Conservation (phyloP, 2,113 vertebrate genomes). For the Stomatorhinus ivindoensis region DNA sequence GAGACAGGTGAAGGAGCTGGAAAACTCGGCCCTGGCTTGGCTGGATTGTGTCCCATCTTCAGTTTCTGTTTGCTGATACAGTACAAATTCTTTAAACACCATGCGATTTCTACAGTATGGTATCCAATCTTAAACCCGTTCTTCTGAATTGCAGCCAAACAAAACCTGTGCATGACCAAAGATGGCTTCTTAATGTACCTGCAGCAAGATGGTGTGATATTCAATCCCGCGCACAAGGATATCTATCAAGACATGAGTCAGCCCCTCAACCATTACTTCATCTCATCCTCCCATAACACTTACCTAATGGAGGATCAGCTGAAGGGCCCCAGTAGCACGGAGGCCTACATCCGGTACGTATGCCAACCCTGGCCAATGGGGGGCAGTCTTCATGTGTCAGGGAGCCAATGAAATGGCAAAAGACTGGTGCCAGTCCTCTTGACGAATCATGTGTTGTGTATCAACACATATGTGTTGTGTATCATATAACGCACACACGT, state of each 20-base stretch:
- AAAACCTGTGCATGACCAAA: slow-evolving; percentile 72
- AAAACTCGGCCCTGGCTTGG: neutral
- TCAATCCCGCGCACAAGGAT: slow-evolving; percentile 64
- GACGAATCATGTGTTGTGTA: neutral
- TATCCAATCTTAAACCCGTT: neutral
- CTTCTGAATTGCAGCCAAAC: slow-evolving; percentile 62
- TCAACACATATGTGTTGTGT: too few species aligned
- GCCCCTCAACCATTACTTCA: slow-evolving; percentile 85
- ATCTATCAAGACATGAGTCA: slow-evolving; percentile 92
- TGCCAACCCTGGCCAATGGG: neutral
- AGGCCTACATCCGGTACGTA: slow-evolving; percentile 85
- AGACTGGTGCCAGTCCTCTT: neutral
- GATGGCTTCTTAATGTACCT: slow-evolving; percentile 90
- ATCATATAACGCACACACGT: too few species aligned
- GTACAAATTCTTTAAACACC: neutral
- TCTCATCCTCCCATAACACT: slow-evolving; percentile 95
- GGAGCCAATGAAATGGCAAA: neutral
- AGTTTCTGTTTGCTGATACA: neutral
- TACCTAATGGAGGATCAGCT: slow-evolving; percentile 93
- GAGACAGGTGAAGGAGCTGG: slow-evolving; percentile 58
- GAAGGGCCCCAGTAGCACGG: slow-evolving; percentile 87
- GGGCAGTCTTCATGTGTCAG: neutral
- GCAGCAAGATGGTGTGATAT: slow-evolving; percentile 67
- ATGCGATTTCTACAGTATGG: neutral
- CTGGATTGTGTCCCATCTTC: neutral